phyloP scores from a whole-genome alignment of 2,113 vertebrate genomes.

The Dunckerocampus dactyliophorus region DNA sequence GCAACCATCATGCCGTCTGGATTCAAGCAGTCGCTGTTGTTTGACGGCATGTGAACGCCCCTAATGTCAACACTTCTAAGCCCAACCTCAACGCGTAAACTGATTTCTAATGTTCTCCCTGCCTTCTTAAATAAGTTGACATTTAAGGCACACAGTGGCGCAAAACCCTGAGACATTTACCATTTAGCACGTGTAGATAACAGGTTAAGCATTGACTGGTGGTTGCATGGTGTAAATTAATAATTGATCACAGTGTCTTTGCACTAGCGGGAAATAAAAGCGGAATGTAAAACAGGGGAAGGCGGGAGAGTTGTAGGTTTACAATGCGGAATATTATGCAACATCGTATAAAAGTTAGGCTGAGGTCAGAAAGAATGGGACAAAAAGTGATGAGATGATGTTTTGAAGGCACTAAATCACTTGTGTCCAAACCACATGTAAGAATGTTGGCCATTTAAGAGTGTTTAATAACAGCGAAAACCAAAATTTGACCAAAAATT shows the following conservation, averaged over 20 bases:
- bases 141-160: background rate
- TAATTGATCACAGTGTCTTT: background rate
- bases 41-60: conserved; percentile 9
- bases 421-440: conserved; percentile 2
- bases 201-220: background rate
- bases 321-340: conserved; percentile 13
- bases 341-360: conserved; percentile 8
- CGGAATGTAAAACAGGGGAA: conserved; percentile 2
- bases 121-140: no score
- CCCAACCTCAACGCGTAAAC: background rate
- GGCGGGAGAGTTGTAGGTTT: background rate
- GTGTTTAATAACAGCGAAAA: no score
- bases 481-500: no score
- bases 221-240: conserved; percentile 1
- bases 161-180: background rate
- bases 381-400: background rate
- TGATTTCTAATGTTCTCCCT: background rate
- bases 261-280: conserved; percentile 3
- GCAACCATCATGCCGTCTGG: background rate
- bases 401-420: conserved; percentile 4
- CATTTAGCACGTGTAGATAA: background rate
- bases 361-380: conserved; percentile 1
- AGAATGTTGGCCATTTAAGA: conserved; percentile 2
- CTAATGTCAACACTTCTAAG: background rate
- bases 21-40: conserved; percentile 2